Conservation (phyloP, 2,888 invertebrate species). For the Alcis repandata region DNA sequence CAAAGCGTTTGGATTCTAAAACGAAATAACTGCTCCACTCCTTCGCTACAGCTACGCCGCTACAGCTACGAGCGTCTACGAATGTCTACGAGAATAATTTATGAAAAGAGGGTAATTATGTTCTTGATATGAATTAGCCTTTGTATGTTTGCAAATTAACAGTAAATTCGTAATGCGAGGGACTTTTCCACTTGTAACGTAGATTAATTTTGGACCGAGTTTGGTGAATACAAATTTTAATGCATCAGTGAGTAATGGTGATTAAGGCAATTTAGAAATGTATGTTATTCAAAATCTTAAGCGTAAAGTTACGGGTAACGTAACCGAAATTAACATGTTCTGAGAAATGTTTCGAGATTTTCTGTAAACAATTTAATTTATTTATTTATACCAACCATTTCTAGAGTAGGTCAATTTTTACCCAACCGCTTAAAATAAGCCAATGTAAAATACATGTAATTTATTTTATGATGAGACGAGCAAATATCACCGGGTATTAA, state of each 20-base stretch:
- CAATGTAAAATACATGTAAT: too few species aligned
- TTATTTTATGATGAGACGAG: too few species aligned
- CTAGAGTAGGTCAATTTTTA: too few species aligned
- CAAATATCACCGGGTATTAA: too few species aligned
- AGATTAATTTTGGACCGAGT: conserved; percentile 5
- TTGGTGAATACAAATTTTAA: conserved; percentile 10
- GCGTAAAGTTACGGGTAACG: too few species aligned
- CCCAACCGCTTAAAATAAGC: too few species aligned
- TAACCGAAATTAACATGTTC: too few species aligned
- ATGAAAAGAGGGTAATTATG: conserved; percentile 32
- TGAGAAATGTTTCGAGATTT: too few species aligned
- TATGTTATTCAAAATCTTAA: background rate
- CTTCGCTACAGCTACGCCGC: conserved; percentile 46
- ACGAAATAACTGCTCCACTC: conserved; percentile 86
- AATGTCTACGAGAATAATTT: conserved; percentile 42
- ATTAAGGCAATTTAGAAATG: background rate
- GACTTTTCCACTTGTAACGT: conserved; percentile 13
- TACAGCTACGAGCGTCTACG: conserved; percentile 46
- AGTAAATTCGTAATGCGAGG: conserved; percentile 18
- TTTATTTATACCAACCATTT: too few species aligned
- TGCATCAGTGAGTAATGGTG: conserved; percentile 11
- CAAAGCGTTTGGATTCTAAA: conserved; percentile 99
- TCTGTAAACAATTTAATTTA: too few species aligned
- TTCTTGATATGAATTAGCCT: conserved; percentile 22
- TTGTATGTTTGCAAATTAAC: conserved; percentile 32